Conservation (phyloP, 2,888 invertebrate genomes). For the Syrista parreyssii region DNA sequence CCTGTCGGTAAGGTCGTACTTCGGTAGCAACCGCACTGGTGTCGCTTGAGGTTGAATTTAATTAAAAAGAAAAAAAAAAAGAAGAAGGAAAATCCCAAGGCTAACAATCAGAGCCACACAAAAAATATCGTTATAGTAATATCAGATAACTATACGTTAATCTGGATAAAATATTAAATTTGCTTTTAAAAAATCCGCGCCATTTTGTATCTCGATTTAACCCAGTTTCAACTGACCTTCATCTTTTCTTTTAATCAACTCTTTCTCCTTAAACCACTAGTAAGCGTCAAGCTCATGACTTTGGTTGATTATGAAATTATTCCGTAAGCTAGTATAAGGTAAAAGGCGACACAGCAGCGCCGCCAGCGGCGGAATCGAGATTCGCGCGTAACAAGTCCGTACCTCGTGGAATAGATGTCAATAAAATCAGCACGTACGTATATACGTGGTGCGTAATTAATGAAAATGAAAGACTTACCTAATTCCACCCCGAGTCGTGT, state of each 20-base stretch:
- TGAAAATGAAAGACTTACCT: conserved; percentile 69
- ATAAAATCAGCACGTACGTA: background rate
- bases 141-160: too few relatives aligned
- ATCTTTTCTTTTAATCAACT: too few relatives aligned
- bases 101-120: background rate
- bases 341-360: too few relatives aligned
- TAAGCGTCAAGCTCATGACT: too few relatives aligned
- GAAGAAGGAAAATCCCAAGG: background rate
- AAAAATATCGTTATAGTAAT: background rate
- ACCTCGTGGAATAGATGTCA: background rate
- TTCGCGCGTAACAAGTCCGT: background rate
- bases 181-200: too few relatives aligned
- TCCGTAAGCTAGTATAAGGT: too few relatives aligned
- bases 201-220: too few relatives aligned
- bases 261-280: too few relatives aligned
- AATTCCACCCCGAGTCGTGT: conserved; percentile 83
- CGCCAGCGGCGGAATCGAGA: background rate
- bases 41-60: background rate
- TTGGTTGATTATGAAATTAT: too few relatives aligned
- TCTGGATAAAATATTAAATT: too few relatives aligned
- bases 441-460: background rate
- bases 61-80: background rate
- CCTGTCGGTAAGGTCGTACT: background rate
- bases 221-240: too few relatives aligned
- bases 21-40: background rate